Conservation (phyloP, 2,113 vertebrate species). For the Ctenomys sociabilis region DNA sequence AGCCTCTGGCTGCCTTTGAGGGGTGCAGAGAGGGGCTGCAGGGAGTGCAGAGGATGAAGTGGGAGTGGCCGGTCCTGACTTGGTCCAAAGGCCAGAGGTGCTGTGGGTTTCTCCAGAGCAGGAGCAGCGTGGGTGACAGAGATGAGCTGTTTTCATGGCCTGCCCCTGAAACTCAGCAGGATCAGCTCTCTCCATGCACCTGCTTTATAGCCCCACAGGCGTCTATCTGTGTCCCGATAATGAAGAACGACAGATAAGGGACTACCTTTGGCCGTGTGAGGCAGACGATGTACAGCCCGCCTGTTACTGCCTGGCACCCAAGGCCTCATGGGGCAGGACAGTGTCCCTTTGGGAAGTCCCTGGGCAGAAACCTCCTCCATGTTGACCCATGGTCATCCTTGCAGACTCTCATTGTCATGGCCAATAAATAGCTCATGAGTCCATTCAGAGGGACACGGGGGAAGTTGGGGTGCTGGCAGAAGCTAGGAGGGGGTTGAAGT, state of each 20-base stretch:
- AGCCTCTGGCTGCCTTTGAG: too few species aligned
- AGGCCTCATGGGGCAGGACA: not conserved
- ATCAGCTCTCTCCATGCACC: not conserved
- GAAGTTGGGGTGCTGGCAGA: not conserved
- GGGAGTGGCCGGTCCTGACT: not conserved
- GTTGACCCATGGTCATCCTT: not conserved
- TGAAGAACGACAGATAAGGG: slow-evolving; percentile 45
- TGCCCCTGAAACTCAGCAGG: not conserved
- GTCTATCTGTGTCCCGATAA: not conserved
- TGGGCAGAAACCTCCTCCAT: not conserved
- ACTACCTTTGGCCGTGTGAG: slow-evolving; percentile 22
- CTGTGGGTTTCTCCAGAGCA: not conserved
- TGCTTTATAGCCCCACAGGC: not conserved
- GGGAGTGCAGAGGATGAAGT: not conserved
- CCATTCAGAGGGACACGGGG: rapidly evolving
- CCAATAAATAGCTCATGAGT: rapidly evolving
- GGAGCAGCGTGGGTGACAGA: not conserved
- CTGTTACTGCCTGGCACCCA: not conserved
- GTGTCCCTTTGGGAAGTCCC: not conserved
- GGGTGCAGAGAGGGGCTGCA: rapidly evolving
- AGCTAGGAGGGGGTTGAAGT: not conserved
- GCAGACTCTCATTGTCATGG: rapidly evolving
- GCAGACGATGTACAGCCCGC: not conserved
- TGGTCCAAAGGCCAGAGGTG: not conserved
- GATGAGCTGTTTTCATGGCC: not conserved